These are phyloP conservation scores for Athrips mouffetella DNA, from an alignment of 2,888 invertebrate genomes.

Conservation along the genomic window DNA sequence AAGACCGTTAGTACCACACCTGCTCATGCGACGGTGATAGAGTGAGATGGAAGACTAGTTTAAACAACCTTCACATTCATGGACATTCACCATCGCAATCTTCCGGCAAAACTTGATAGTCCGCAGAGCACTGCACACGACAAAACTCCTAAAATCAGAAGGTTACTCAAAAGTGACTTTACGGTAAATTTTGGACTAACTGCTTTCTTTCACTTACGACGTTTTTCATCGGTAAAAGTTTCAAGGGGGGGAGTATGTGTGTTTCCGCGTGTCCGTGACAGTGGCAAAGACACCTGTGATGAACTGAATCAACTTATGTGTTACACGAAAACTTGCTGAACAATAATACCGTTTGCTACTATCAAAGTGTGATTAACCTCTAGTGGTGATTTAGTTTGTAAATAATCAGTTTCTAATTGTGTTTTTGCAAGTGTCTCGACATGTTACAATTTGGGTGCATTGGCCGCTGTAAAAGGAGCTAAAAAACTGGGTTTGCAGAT, in stretches of 20 bases:
- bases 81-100: slow-evolving; percentile 50
- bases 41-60: slow-evolving; percentile 35
- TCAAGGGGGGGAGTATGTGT: slow-evolving; percentile 30
- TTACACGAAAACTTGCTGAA: not conserved
- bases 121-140: slow-evolving; percentile 33
- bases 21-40: slow-evolving; percentile 36
- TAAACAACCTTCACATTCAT: slow-evolving; percentile 24
- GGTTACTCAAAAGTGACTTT: slow-evolving; percentile 26
- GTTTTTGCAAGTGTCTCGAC: slow-evolving; percentile 25
- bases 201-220: slow-evolving; percentile 26
- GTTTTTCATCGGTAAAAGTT: slow-evolving; percentile 32
- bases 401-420: slow-evolving; percentile 14
- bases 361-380: not conserved
- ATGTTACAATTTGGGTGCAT: slow-evolving; percentile 31
- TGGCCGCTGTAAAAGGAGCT: slow-evolving; percentile 30
- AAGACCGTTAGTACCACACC: slow-evolving; percentile 18
- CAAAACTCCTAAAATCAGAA: slow-evolving; percentile 25
- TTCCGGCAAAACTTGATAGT: slow-evolving; percentile 31
- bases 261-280: slow-evolving; percentile 35
- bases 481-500: slow-evolving; percentile 27
- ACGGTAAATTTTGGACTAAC: slow-evolving; percentile 24
- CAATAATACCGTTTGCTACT: slow-evolving; percentile 2
- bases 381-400: not conserved
- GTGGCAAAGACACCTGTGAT: slow-evolving; percentile 34
- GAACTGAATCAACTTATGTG: slow-evolving; percentile 22